Evolutionary conservation across 2,797 vertebrate genomes (phyloP), one percentile per base, ranked within the genome.

Genomic region (Galaxias olidus): DNA sequence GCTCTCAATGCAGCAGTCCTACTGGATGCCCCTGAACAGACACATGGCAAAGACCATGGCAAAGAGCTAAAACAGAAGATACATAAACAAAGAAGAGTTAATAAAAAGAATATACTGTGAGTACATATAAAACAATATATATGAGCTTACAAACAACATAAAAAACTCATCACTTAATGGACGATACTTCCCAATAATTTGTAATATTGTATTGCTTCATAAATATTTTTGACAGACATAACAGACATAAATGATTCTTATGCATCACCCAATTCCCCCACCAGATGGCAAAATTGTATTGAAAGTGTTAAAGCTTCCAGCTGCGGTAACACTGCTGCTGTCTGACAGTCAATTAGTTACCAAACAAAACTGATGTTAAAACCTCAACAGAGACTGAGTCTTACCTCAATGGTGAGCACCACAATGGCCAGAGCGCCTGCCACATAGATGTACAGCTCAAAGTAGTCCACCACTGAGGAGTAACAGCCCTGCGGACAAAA

Each of bases 1-100:
- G 56, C 82, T 81, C 75, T 76, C 69, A 63, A 71, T 59, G 71
- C 68, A 74, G 68, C 57, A 75, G 58, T 50, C 77, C 83, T 96
- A 98, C 77, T 98, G 96, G 89, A 98, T 97, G 78, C 95, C 95
- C 72, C 95, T 92, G 84, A 98, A 98, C 85, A 98, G 94, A 88
- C 96, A 98, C 95, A 98, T 97, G 19, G 96, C 96, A 43, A 98
- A 97, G 74, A 97, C 90, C 96, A 98, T 98, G 80, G 95, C 94
- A 1, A 96, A 96, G 14, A 98, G 93, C 96, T 98, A 41, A 73
- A 50, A 9, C 6, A 71, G 40, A 72, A 68, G 1, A 14, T 14
- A 72, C 8, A 4, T n/a, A 59, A 54, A 4, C 18, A 59, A 54
- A n/a, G 60, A 17, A 30, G 19, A 30, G 53, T 55, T 30, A 55